Evolutionary conservation across 2,113 vertebrate genomes (phyloP), one percentile per base, ranked within the genome.

Genomic region (Hucho hucho): DNA sequence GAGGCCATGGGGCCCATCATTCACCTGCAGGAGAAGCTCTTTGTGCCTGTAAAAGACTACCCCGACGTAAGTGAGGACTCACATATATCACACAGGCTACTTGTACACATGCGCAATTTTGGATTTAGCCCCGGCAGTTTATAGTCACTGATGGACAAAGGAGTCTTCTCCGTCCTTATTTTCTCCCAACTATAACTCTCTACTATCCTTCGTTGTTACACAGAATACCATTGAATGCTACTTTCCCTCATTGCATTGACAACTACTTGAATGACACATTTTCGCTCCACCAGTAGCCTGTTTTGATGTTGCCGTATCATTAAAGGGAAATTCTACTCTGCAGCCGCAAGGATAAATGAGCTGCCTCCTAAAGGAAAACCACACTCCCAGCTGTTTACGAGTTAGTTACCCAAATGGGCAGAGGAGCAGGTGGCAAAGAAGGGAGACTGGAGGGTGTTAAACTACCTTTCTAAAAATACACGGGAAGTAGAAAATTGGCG

Each of bases 41-140:
- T 94, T 79, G 93, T 95, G 87, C 94, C 94, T 79, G 93, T 94
- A 72, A 94, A 95, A 90, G 94, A 95, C 79, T 95, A 94, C 81
- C 94, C 94, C 4, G 94, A 95, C 11, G 94, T 95, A 83, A 93
- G 93, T 92, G 3, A 2, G 20, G 12, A 43, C 65, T 20, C 73
- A 29, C 43, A 43, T 32, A 6, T 4, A 0, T 9, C 26, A 9
- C 49, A 53, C 46, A 70, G n/a, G 16, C 43, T 20, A 72, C 43
- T 49, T n/a, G 61, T 63, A 25, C 6, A 68, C 28, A 67, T 13
- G n/a, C 32, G 43, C 65, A 68, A 3, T 37, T 28, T 65, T 6
- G n/a, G 24, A 26, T 18, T 53, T 53, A 53, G 49, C 49, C 37
- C 37, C 37, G 11, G 11, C 16, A 2, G n/a, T 11, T 58, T n/a